Evolutionary conservation across 2,113 vertebrate species (phyloP).

Genomic region (Oreocharis arfaki): DNA sequence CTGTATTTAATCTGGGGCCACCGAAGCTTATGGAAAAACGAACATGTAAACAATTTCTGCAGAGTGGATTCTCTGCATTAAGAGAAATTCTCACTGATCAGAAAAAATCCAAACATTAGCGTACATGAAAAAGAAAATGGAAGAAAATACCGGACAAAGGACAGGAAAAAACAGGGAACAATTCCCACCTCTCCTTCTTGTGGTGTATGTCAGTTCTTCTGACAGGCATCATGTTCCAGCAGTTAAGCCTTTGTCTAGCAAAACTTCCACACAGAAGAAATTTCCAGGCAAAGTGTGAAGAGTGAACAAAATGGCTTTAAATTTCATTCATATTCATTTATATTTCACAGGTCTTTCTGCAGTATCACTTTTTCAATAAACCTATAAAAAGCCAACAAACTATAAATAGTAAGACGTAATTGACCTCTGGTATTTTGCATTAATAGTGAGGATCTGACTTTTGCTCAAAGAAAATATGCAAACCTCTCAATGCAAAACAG

Average conservation of each 20-base stretch:
- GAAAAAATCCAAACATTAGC: not conserved
- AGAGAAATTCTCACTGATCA: not conserved
- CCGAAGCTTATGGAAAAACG: not conserved
- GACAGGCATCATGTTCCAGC: not conserved
- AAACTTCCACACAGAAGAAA: not conserved
- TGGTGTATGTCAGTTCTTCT: not conserved
- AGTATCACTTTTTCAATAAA: not conserved
- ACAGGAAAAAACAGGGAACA: not conserved
- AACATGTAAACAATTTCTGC: not conserved
- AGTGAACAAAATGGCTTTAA: not conserved
- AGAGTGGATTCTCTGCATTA: not conserved
- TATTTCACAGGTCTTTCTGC: not conserved
- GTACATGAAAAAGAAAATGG: not conserved
- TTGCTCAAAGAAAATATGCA: not conserved
- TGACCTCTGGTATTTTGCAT: not conserved
- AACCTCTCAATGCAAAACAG: not conserved
- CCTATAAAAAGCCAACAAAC: not conserved
- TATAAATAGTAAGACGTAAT: not conserved
- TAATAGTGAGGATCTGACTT: not conserved
- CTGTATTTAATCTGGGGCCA: not conserved
- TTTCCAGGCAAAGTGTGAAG: not conserved
- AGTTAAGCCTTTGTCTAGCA: not conserved
- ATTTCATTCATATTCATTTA: not conserved
- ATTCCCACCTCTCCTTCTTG: not conserved
- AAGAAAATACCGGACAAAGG: not conserved